Evolutionary conservation across 2,797 vertebrate genomes (phyloP).

Genomic region (Dipus sagitta): DNA sequence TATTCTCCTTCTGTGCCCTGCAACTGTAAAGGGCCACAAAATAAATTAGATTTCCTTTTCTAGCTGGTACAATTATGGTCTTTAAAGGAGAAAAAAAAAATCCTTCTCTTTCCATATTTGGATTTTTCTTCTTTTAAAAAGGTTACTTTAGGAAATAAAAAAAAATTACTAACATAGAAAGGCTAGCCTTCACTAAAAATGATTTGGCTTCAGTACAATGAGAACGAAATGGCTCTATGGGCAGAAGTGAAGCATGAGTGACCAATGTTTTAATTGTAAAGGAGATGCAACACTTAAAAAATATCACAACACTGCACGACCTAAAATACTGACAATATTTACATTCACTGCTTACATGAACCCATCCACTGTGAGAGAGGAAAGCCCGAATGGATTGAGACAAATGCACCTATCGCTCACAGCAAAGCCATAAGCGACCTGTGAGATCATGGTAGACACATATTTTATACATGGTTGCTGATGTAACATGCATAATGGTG

Average conservation of each 20-base stretch:
- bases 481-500: conserved; percentile 92
- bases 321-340: conserved; percentile 98
- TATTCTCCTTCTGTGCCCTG: conserved; percentile 61
- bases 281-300: conserved; percentile 97
- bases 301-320: conserved; percentile 97
- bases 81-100: conserved; percentile 81
- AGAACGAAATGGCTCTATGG: conserved; percentile 89
- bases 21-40: conserved; percentile 41
- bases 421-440: conserved; percentile 87
- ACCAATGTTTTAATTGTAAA: conserved; percentile 98
- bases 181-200: conserved; percentile 85
- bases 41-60: conserved; percentile 51
- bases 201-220: conserved; percentile 86
- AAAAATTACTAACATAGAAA: conserved; percentile 86
- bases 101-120: conserved; percentile 79
- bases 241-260: conserved; percentile 94
- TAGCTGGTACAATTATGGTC: conserved; percentile 26
- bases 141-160: conserved; percentile 87
- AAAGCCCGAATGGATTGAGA: conserved; percentile 89
- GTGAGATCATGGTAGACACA: conserved; percentile 91
- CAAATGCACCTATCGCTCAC: conserved; percentile 92
- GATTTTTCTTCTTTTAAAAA: conserved; percentile 84
- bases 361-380: conserved; percentile 89
- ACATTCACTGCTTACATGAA: conserved; percentile 96
- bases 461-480: conserved; percentile 92